A percentile compares a stretch with the other conserved stretches of the same genome.
phyloP scores from a whole-genome alignment of 1,140 invertebrate genomes.

The Pachypsylla venusta region DNA sequence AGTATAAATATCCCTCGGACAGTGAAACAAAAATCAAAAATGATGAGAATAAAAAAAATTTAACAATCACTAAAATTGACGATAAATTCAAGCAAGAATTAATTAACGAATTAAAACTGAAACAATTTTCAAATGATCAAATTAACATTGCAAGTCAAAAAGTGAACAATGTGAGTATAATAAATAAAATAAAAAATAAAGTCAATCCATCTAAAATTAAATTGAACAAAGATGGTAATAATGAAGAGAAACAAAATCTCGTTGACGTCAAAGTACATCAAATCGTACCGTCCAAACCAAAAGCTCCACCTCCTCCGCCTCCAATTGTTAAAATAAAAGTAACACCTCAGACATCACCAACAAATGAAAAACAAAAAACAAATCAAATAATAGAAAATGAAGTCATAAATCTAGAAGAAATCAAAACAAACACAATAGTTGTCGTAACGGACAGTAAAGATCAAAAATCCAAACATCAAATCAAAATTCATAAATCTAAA shows the following conservation, averaged over 20 bases:
- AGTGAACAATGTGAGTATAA: not conserved
- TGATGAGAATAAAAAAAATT: not conserved
- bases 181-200: conserved; percentile 18
- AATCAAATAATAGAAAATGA: not conserved
- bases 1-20: not conserved
- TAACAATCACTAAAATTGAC: not conserved
- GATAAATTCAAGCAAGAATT: not conserved
- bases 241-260: conserved; percentile 18
- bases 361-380: not conserved
- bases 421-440: not conserved
- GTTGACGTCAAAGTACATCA: conserved; percentile 13
- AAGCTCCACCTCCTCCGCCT: conserved; percentile 20
- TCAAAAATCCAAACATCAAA: not conserved
- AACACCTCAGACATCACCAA: not conserved
- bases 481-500: not conserved
- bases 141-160: not conserved
- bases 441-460: not conserved
- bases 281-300: conserved; percentile 16
- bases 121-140: not conserved
- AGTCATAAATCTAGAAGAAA: not conserved
- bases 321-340: conserved; percentile 14
- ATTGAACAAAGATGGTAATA: not conserved
- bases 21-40: not conserved
- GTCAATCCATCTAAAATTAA: conserved; percentile 15
- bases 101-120: not conserved